Evolutionary conservation across 1,140 invertebrate species (phyloP).

Genomic region (Atopsyche davidsoni): DNA sequence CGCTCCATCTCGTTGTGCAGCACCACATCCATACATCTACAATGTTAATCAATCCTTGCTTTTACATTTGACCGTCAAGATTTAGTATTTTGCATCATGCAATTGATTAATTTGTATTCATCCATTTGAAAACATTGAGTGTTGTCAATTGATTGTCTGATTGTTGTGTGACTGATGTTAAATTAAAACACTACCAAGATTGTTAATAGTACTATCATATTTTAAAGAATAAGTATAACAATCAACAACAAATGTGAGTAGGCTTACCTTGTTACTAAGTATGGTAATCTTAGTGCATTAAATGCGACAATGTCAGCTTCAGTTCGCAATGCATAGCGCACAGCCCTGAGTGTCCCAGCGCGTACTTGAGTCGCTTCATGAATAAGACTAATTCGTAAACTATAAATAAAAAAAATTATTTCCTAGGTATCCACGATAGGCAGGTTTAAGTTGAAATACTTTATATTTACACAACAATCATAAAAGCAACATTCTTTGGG

Average conservation of each 20-base stretch:
- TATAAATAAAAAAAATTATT: constrained; percentile 53
- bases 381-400: constrained; percentile 75
- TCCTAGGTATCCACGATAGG: no score
- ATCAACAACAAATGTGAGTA: constrained; percentile 18
- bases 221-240: background rate
- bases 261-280: constrained; percentile 66
- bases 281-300: constrained; percentile 73
- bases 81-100: no score
- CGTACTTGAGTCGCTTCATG: constrained; percentile 84
- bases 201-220: background rate
- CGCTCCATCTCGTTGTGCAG: constrained; percentile 82
- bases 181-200: background rate
- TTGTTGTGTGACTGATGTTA: no score
- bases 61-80: no score
- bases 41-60: no score
- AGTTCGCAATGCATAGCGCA: constrained; percentile 76
- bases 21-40: constrained; percentile 74
- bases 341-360: constrained; percentile 75
- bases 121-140: no score
- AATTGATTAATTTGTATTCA: no score
- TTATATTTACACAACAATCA: no score
- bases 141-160: no score
- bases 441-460: no score
- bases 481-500: no score
- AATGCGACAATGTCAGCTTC: constrained; percentile 71